phyloP scores from a whole-genome alignment of 2,113 vertebrate genomes.

The Megalops atlanticus region DNA sequence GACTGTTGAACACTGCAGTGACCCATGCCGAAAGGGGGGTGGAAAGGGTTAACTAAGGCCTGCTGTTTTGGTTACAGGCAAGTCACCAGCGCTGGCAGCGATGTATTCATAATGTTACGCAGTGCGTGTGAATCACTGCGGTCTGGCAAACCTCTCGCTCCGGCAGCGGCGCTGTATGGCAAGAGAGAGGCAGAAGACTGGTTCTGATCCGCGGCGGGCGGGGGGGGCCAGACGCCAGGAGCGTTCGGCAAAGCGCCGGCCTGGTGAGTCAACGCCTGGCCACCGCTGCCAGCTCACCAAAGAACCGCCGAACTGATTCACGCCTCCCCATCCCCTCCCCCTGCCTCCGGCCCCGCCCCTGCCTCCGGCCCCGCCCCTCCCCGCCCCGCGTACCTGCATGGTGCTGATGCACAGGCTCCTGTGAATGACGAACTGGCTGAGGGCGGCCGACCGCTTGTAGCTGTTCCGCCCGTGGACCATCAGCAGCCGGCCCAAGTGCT shows the following conservation, averaged over 20 bases:
- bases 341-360: neutral
- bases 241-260: neutral
- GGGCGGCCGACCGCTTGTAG: constrained; percentile 93
- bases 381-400: constrained; percentile 83
- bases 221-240: too few relatives aligned
- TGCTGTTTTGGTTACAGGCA: neutral
- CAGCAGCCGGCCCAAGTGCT: constrained; percentile 88
- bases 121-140: neutral
- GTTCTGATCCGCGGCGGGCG: neutral
- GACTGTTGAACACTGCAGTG: neutral
- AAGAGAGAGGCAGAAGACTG: neutral
- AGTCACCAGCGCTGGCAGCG: neutral
- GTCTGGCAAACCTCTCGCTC: neutral
- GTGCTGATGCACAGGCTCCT: constrained; percentile 95
- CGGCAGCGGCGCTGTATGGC: neutral
- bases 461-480: constrained; percentile 99
- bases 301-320: neutral
- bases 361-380: neutral
- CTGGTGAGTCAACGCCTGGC: neutral
- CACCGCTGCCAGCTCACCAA: neutral
- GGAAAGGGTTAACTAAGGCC: neutral
- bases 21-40: neutral
- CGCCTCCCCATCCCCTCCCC: neutral
- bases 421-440: constrained; percentile 99
- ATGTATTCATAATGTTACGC: neutral